These are phyloP conservation scores for Chironomus riparius DNA, from an alignment of 2,888 invertebrate genomes.

Conservation along the genomic window DNA sequence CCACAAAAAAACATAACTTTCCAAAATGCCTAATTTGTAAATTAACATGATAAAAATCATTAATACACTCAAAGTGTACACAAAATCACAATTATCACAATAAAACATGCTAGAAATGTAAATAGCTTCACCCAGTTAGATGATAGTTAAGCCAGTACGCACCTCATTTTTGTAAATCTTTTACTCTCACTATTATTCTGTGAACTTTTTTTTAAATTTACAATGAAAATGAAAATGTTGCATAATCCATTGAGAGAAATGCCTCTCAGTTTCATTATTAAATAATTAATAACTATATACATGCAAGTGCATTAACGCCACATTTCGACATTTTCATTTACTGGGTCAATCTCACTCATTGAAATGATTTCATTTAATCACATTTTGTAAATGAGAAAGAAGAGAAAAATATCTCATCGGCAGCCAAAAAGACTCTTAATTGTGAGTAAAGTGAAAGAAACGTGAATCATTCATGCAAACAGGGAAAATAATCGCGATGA, in stretches of 20 bases:
- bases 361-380: background rate
- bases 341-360: background rate
- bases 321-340: background rate
- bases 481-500: conserved; percentile 4
- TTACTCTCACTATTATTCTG: too few relatives aligned
- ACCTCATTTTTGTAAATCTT: background rate
- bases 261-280: background rate
- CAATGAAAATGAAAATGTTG: background rate
- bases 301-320: background rate
- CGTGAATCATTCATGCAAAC: conserved; percentile 2
- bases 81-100: too few relatives aligned
- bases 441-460: background rate
- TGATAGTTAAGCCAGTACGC: background rate
- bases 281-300: background rate
- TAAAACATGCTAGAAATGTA: too few relatives aligned
- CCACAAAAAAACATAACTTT: too few relatives aligned
- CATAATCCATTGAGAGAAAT: background rate
- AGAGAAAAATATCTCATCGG: background rate
- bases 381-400: background rate
- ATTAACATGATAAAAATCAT: too few relatives aligned
- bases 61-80: too few relatives aligned
- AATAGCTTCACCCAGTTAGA: too few relatives aligned
- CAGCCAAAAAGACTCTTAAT: background rate
- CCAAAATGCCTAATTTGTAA: too few relatives aligned
- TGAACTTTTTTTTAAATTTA: background rate